Evolutionary conservation across 2,113 vertebrate species (phyloP).

Genomic region (Thomomys bottae): DNA sequence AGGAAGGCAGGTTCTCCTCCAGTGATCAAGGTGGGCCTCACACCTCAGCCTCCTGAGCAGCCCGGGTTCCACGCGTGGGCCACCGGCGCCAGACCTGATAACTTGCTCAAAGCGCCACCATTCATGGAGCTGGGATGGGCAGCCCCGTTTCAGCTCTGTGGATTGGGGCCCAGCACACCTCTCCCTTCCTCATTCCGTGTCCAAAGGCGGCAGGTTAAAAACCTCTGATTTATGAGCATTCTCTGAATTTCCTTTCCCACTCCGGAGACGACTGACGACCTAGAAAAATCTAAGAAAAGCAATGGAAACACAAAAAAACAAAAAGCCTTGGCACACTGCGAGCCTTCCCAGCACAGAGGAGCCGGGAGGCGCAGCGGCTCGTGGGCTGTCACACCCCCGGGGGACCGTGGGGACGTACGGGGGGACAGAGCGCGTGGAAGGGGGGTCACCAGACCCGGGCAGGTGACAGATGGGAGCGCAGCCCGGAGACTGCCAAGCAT

Average conservation of each 20-base stretch:
- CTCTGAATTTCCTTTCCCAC: background rate
- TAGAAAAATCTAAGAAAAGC: background rate
- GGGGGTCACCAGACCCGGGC: background rate
- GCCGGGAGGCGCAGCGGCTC: background rate
- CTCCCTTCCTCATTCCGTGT: no score
- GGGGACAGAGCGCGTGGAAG: no score
- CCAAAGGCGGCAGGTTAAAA: background rate
- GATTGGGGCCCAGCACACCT: no score
- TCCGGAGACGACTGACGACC: background rate
- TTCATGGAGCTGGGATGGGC: background rate
- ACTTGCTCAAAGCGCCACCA: background rate
- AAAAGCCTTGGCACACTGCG: background rate
- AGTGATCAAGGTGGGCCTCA: background rate
- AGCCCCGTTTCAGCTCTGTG: no score
- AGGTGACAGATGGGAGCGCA: slow-evolving; percentile 3
- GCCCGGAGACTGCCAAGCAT: slow-evolving; percentile 16
- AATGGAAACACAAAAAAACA: background rate
- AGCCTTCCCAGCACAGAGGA: background rate
- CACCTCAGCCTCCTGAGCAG: no score
- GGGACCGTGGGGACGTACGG: no score
- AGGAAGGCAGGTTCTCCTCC: background rate
- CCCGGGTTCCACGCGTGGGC: no score
- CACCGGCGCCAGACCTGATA: background rate
- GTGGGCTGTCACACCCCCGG: background rate
- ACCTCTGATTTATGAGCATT: background rate